Base-by-base conservation (phyloP, 1,140 invertebrate genomes). In the Aphidius gifuensis region DNA sequence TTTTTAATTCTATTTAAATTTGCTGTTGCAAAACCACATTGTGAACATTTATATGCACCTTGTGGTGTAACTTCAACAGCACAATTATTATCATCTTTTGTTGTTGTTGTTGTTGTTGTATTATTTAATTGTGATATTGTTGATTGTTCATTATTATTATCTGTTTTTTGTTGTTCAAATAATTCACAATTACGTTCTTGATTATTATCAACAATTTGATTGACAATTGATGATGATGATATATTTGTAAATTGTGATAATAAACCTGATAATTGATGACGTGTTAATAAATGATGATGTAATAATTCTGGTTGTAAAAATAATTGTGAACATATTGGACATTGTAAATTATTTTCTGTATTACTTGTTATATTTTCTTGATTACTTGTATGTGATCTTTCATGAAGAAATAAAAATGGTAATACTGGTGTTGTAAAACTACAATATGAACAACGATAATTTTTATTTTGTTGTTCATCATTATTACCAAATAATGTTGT, bases 381-480 rank as follows among this genome's bases (percentile, higher is more conserved):
- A 6, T 69, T 64, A 61, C 85, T 84, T 3, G 82, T 81, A 73
- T 94, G 92, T 11, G 91, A 90, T 67, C 91, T 86, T 73, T 97
- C 94, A 82, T 97, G 94, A 38, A 94, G 88, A 76, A 94, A 94
- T 60, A 96, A 83, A 72, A 95, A 92, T 38, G 93, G 92, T 60
- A 96, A 83, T 69, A 94, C 89, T 58, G 90, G 86, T 16, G 93
- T 95, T n/a, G 90, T 88, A 74, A 94, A 96, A 48, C 90, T 87
- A 71, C 94, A 97, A 70, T 91, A 88, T 1, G 90, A 90, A 79
- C 94, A 96, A 51, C 91, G 89, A 77, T 95, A 96, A 39, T 87
- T 88, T 76, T 94, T 92, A 50, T 76, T 62, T 65, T 76, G 79
- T 64, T 83, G 78, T 48, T 83, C 79, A 45, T 74, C 84, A 61